A percentile compares a stretch with the other conserved stretches of the same genome.
These are phyloP conservation scores for Telmatochromis sp. DNA, from an alignment of 2,113 vertebrate species.

Conservation along the genomic window DNA sequence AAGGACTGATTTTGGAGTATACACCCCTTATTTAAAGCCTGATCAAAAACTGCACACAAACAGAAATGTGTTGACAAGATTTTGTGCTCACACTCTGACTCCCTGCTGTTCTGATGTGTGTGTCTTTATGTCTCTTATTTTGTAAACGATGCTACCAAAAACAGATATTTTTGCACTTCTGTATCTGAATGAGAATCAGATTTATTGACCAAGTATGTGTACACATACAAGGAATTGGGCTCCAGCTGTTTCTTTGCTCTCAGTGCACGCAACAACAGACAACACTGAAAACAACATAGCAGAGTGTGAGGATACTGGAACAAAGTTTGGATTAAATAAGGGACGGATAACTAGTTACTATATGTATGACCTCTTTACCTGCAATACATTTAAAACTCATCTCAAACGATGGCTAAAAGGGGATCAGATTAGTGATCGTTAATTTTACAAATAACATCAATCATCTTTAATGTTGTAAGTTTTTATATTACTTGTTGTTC, in stretches of 20 bases:
- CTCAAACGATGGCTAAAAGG: neutral
- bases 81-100: neutral
- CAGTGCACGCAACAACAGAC: neutral
- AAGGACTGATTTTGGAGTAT: neutral
- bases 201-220: neutral
- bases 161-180: neutral
- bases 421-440: neutral
- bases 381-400: neutral
- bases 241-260: neutral
- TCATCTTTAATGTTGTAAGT: neutral
- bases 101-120: neutral
- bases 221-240: neutral
- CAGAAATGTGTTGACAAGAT: neutral
- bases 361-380: neutral
- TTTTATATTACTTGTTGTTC: neutral
- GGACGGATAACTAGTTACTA: neutral
- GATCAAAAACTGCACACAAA: neutral
- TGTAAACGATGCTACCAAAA: neutral
- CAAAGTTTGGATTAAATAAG: neutral
- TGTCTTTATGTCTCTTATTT: neutral
- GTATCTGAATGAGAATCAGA: neutral
- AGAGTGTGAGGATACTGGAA: neutral
- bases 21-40: neutral
- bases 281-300: neutral
- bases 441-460: neutral